Base-by-base conservation (phyloP, 1,140 invertebrate genomes). In the Philopotamus ludificatus region DNA sequence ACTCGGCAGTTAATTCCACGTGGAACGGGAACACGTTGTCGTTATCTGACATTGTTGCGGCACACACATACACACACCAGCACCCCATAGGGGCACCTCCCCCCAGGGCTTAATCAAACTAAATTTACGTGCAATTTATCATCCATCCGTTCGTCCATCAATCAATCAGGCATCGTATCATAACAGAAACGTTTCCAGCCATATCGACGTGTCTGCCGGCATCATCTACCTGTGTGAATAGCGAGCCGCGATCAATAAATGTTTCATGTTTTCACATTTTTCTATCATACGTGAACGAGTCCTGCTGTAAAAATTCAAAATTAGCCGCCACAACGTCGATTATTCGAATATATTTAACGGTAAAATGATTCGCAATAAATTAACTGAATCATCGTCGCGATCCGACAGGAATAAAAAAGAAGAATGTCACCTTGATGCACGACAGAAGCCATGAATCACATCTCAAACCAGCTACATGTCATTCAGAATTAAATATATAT, bases 61-160 rank as follows among this genome's bases (percentile, higher is more conserved):
- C n/a, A 3, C 23, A 28, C 3, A 12, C 18, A 4, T 21, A 21
- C 20, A 4, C 47, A 3, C 47, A 8, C 51, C 51, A 26, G 21
- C 1, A 16, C 44, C 44, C 8, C 7, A 16, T 7, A 47, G 44
- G 18, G 55, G 55, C 55, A n/a, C 34, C 57, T 18, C 20, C 49
- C 66, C 62, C 66, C 39, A 45, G 55, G 66, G 62, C 63, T 68
- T 68, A 68, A 68, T 68, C 66, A 68, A 68, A 68, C 66, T 68
- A 68, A 68, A 68, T 68, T 68, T 68, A 68, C 62, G 61, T 68
- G 66, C 66, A 68, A 65, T 68, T 64, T 68, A 68, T 68, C 62
- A 64, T 65, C 57, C 22, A 61, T 61, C 62, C 62, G 50, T 61
- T 65, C 55, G 61, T 68, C 47, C 65, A 65, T 68, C 66, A 62